Base-by-base conservation (phyloP, 2,888 invertebrate genomes). In the Digitonthophagus gazella region DNA sequence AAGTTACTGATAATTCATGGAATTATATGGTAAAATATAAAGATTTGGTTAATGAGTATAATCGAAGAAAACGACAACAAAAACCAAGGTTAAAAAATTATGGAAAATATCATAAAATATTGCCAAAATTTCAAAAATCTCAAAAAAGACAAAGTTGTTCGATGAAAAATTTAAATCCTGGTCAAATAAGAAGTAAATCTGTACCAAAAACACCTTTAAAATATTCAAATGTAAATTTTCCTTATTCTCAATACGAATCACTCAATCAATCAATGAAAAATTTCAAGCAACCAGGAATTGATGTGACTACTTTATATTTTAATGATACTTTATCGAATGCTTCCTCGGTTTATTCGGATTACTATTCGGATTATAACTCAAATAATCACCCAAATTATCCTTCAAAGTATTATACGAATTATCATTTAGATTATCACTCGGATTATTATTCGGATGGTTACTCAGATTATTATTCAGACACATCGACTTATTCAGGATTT, bases 391-490 rank as follows among this genome's bases (percentile, higher is more conserved):
- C 64, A 6, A 16, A 64, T 44, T 5, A 3, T 44, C 11, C 6
- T 11, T 18, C 58, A 8, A 58, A 58, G 6, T 58, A 58, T 58
- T n/a, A n/a, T n/a, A n/a, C n/a, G n/a, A n/a, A n/a, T n/a, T 6
- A 58, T 58, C 54, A 64, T 14, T 64, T n/a, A 11, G 54, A 44
- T 44, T 5, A 3, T 44, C 11, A 44, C 28, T 18, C 58, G 15
- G n/a, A 58, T 58, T 58, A 58, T 58, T n/a, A n/a, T n/a, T n/a
- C n/a, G n/a, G n/a, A n/a, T n/a, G 18, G n/a, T 58, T 16, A 64
- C 5, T 64, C 16, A 11, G 54, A 64, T n/a, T 15, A 64, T 44
- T 64, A 64, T 28, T 28, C 64, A 6, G 54, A 64, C n/a, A 64
- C 64, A 11, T 44, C 64, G 8, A 64, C 28, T 14, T 64, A 64